phyloP scores from a whole-genome alignment of 2,888 invertebrate genomes.

The Drosophila peninsularis region DNA sequence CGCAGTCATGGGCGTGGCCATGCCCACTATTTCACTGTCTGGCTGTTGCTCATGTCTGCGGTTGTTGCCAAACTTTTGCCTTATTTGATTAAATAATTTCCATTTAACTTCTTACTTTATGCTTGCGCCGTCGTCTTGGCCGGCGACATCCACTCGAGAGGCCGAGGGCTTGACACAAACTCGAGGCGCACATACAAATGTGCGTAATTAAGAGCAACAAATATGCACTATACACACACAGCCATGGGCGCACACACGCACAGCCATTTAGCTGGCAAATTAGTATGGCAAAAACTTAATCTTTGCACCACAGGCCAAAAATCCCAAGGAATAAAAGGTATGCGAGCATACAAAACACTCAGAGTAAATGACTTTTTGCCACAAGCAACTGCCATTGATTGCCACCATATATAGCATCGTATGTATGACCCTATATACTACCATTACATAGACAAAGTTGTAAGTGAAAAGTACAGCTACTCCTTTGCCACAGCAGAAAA shows the following conservation, averaged over 20 bases:
- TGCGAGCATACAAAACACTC: slow-evolving; percentile 41
- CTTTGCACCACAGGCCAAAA: slow-evolving; percentile 52
- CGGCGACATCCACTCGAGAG: slow-evolving; percentile 24
- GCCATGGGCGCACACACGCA: slow-evolving; percentile 32
- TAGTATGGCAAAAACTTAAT: slow-evolving; percentile 75
- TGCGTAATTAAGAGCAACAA: slow-evolving; percentile 67
- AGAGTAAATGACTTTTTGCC: slow-evolving; percentile 58
- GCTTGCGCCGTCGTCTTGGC: slow-evolving; percentile 13
- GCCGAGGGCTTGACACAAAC: slow-evolving; percentile 25
- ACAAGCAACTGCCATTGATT: slow-evolving; percentile 71
- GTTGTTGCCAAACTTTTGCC: slow-evolving; percentile 50
- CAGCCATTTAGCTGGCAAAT: slow-evolving; percentile 66
- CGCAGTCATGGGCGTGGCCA: slow-evolving; percentile 5
- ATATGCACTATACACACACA: slow-evolving; percentile 34
- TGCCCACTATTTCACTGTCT: slow-evolving; percentile 8
- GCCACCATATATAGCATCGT: slow-evolving; percentile 20
- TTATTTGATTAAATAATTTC: slow-evolving; percentile 81
- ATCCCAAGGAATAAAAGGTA: slow-evolving; percentile 51
- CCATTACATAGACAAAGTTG: slow-evolving; percentile 12
- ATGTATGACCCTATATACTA: neutral
- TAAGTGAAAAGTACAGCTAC: slow-evolving; percentile 53
- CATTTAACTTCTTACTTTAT: slow-evolving; percentile 71
- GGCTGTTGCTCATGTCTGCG: slow-evolving; percentile 52
- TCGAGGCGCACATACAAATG: slow-evolving; percentile 36
- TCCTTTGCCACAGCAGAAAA: neutral